These are phyloP conservation scores for Parnassius glacialis DNA, from an alignment of 2,888 invertebrate genomes.

Conservation along the genomic window DNA sequence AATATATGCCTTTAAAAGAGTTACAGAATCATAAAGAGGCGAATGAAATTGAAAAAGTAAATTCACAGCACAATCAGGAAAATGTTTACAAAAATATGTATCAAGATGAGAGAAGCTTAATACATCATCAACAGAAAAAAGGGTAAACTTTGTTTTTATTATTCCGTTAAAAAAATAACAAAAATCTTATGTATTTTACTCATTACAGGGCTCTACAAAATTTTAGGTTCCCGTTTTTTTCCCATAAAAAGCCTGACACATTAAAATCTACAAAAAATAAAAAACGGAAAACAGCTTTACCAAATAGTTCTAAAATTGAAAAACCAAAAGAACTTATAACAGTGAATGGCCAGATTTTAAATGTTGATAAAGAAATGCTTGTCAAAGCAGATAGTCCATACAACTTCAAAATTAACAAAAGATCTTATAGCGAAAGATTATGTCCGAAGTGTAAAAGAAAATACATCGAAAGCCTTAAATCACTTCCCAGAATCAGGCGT, in stretches of 20 bases:
- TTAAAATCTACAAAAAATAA: slow-evolving; percentile 41
- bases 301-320: slow-evolving; percentile 35
- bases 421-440: slow-evolving; percentile 35
- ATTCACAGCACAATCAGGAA: slow-evolving; percentile 1
- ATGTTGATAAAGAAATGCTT: slow-evolving; percentile 1
- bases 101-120: neutral
- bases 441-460: slow-evolving; percentile 39
- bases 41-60: slow-evolving; percentile 1
- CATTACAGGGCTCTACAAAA: slow-evolving; percentile 45
- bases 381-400: neutral
- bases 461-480: slow-evolving; percentile 25
- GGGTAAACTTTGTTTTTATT: slow-evolving; percentile 18
- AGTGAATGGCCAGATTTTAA: slow-evolving; percentile 12
- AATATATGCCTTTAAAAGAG: neutral
- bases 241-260: slow-evolving; percentile 47
- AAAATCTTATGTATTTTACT: slow-evolving; percentile 31
- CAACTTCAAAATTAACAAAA: slow-evolving; percentile 27
- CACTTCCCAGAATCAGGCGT: slow-evolving; percentile 23
- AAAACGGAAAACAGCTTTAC: slow-evolving; percentile 41
- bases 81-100: slow-evolving; percentile 5
- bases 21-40: slow-evolving; percentile 1
- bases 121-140: slow-evolving; percentile 23
- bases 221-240: slow-evolving; percentile 68
- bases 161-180: neutral
- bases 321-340: slow-evolving; percentile 17